These are phyloP conservation scores for Crematogaster levior DNA, from an alignment of 2,888 invertebrate genomes.

Conservation along the genomic window DNA sequence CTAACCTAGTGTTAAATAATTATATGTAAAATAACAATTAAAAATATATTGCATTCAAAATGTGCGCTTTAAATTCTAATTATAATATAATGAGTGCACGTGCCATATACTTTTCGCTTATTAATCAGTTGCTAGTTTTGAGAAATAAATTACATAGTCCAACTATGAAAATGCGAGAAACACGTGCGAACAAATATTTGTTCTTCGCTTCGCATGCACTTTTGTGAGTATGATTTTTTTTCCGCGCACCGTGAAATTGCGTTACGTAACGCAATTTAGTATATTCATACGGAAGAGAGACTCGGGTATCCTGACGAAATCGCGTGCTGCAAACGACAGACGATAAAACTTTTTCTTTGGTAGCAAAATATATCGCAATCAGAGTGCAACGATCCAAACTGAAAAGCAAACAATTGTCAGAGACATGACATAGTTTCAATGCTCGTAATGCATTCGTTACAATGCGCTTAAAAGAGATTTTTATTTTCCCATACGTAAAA, in stretches of 20 bases:
- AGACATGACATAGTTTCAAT: background rate
- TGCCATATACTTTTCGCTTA: background rate
- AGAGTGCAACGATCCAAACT: conserved; percentile 4
- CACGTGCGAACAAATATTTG: conserved; percentile 32
- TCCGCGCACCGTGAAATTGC: conserved; percentile 11
- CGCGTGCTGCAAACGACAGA: background rate
- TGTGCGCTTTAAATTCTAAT: background rate
- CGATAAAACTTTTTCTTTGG: conserved; percentile 24
- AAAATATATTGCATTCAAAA: background rate
- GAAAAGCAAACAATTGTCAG: background rate
- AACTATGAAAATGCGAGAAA: background rate
- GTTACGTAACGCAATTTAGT: conserved; percentile 33
- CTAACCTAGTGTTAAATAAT: too few relatives aligned
- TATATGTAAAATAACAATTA: background rate
- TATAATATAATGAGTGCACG: background rate
- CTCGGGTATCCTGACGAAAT: background rate
- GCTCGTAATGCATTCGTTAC: background rate
- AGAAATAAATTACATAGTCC: conserved; percentile 5
- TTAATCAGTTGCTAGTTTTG: background rate
- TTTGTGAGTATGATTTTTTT: background rate
- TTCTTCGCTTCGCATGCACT: background rate
- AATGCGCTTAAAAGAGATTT: conserved; percentile 6
- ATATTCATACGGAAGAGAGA: conserved; percentile 12
- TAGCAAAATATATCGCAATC: conserved; percentile 21
- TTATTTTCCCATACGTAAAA: background rate